Evolutionary conservation across 2,113 vertebrate genomes (phyloP).

Genomic region (Odocoileus virginianus): DNA sequence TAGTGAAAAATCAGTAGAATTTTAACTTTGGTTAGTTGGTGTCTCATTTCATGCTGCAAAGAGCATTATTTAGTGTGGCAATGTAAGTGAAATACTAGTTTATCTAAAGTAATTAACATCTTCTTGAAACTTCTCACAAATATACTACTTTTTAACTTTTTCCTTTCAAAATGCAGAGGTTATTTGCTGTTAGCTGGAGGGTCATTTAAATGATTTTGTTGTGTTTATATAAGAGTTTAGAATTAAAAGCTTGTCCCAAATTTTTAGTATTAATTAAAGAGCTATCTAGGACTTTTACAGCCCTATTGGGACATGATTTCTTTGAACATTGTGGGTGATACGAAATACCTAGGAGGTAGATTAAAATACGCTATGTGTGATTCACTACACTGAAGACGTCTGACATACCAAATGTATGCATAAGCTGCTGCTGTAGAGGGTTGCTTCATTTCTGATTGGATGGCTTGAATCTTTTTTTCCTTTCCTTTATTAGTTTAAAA

Average conservation of each 20-base stretch:
- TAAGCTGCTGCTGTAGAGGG: conserved; percentile 26
- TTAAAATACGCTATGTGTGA: conserved; percentile 30
- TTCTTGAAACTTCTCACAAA: conserved; percentile 28
- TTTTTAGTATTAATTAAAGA: conserved; percentile 33
- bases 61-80: conserved; percentile 25
- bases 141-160: not conserved
- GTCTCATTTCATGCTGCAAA: conserved; percentile 18
- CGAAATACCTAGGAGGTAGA: conserved; percentile 39
- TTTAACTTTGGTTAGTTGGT: conserved; percentile 34
- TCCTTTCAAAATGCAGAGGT: conserved; percentile 35
- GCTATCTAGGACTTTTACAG: not conserved
- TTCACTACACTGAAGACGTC: conserved; percentile 31
- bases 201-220: conserved; percentile 14
- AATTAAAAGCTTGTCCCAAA: not conserved
- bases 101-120: not conserved
- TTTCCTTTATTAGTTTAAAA: conserved; percentile 62
- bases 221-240: conserved; percentile 32
- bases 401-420: conserved; percentile 45
- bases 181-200: conserved; percentile 23
- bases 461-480: conserved; percentile 12
- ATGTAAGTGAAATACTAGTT: conserved; percentile 9
- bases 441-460: not conserved
- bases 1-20: conserved; percentile 23
- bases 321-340: not conserved
- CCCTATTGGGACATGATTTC: not conserved